Evolutionary conservation across 2,113 vertebrate genomes (phyloP).

Genomic region (Apodemus speciosus): DNA sequence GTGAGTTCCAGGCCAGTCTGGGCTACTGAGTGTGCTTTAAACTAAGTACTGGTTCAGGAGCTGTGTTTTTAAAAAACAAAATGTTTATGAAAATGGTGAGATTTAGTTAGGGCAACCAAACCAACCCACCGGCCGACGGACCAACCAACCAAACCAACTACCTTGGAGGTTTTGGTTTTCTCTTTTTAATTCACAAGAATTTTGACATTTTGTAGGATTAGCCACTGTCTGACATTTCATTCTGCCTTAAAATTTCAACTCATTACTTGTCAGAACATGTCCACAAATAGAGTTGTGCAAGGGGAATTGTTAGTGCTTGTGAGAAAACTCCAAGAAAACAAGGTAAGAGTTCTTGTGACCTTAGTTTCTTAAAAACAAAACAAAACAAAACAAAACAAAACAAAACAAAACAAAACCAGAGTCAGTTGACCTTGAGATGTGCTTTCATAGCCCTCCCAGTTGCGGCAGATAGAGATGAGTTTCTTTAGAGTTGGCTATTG

Average conservation of each 20-base stretch:
- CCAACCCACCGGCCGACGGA: no score
- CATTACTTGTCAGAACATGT: neutral
- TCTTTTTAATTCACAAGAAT: neutral
- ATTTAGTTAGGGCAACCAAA: constrained; percentile 19
- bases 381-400: neutral
- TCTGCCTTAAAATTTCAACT: constrained; percentile 1
- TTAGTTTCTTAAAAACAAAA: neutral
- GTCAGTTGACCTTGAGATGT: neutral
- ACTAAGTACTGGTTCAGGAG: neutral
- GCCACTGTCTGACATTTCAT: neutral
- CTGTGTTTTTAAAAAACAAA: neutral
- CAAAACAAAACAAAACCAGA: neutral
- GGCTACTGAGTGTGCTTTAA: neutral
- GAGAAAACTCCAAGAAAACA: neutral
- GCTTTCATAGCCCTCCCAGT: neutral
- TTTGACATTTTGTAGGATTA: neutral
- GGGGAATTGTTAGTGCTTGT: neutral
- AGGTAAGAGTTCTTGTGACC: neutral
- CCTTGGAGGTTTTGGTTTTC: neutral
- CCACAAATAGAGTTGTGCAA: neutral
- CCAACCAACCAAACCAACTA: neutral
- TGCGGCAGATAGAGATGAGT: neutral
- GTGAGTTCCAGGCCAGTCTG: neutral
- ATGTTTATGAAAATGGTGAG: constrained; percentile 32
- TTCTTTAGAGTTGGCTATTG: neutral